Evolutionary conservation across 2,113 vertebrate genomes (phyloP).

Genomic region (Gymnarchus niloticus): DNA sequence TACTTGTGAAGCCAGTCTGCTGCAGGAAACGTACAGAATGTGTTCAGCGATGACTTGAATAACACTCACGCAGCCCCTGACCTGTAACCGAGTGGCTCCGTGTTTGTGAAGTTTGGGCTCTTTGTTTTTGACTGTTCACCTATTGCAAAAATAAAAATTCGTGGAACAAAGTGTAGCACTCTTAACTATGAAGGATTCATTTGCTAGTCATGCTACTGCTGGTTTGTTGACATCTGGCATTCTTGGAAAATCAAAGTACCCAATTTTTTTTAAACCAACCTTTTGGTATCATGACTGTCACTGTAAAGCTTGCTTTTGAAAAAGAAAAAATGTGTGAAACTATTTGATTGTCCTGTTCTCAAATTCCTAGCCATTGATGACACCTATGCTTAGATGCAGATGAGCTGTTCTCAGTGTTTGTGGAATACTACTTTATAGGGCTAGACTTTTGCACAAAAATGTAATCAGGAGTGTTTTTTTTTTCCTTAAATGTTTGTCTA

Average conservation of each 20-base stretch:
- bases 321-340: constrained; percentile 46
- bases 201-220: constrained; percentile 71
- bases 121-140: constrained; percentile 49
- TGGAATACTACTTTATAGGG: constrained; percentile 57
- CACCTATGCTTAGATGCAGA: background rate
- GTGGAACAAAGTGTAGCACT: constrained; percentile 62
- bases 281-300: constrained; percentile 43
- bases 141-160: constrained; percentile 48
- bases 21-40: constrained; percentile 26
- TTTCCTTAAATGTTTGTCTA: constrained; percentile 50
- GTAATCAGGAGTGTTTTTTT: constrained; percentile 34
- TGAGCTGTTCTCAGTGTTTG: constrained; percentile 15
- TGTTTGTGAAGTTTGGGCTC: constrained; percentile 38
- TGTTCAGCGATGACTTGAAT: constrained; percentile 41
- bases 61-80: constrained; percentile 41
- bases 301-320: constrained; percentile 48
- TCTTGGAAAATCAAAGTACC: constrained; percentile 56
- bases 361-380: background rate
- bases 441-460: constrained; percentile 52
- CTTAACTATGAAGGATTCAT: constrained; percentile 57
- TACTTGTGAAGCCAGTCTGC: constrained; percentile 62
- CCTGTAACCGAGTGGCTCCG: constrained; percentile 39
- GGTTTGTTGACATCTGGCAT: constrained; percentile 61
- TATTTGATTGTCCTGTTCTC: constrained; percentile 5
- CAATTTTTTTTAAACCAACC: constrained; percentile 21